A percentile compares a stretch with the other conserved stretches of the same genome.
Conservation (phyloP, 2,113 vertebrate genomes). For the Thomomys bottae region DNA sequence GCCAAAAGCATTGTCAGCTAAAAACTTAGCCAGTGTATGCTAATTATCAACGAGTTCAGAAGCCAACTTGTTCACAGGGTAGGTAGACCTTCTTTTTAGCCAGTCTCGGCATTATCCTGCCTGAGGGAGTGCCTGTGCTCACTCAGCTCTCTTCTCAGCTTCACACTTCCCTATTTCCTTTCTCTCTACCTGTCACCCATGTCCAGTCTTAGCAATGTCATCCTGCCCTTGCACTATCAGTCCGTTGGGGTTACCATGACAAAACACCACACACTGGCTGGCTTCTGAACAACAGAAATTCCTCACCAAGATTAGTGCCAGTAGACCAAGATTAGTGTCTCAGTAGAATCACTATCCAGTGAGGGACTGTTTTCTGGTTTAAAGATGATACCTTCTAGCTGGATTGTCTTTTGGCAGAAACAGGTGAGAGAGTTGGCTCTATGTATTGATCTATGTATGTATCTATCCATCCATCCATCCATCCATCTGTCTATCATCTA, state of each 20-base stretch:
- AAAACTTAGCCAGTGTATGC: background rate
- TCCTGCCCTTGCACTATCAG: background rate
- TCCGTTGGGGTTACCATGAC: no score
- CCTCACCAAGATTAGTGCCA: no score
- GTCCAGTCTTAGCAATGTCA: background rate
- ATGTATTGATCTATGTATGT: no score
- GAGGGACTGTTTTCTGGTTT: background rate
- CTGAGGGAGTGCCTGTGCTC: background rate
- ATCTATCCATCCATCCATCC: no score
- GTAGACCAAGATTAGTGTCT: background rate
- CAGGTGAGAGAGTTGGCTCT: no score
- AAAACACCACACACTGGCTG: no score
- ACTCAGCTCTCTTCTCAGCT: background rate
- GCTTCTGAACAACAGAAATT: background rate
- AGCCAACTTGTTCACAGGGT: rapidly evolving
- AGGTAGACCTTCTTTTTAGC: background rate
- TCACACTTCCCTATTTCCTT: background rate
- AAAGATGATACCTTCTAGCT: background rate
- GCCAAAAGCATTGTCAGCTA: background rate
- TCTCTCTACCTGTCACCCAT: background rate
- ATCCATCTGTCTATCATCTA: no score
- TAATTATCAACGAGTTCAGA: background rate
- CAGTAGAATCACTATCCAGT: background rate
- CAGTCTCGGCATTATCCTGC: background rate
- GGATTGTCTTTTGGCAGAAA: background rate